Percentiles rank a stretch among this genome's conserved stretches.
phyloP scores from a whole-genome alignment of 2,888 invertebrate species.

The Scaptomyza flava region DNA sequence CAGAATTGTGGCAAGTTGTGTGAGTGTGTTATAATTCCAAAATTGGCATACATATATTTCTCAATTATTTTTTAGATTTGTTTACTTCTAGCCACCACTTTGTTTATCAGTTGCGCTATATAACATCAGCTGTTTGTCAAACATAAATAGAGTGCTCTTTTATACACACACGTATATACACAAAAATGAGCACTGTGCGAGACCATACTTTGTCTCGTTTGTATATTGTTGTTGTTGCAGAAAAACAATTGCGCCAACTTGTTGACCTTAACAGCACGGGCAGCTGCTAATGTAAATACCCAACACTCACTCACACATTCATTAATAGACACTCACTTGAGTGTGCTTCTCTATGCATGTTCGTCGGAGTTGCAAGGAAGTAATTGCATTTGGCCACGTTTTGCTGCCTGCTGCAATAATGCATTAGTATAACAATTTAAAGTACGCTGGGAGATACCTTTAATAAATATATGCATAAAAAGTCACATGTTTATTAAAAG shows the following conservation, averaged over 20 bases:
- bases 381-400: constrained; percentile 42
- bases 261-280: constrained; percentile 67
- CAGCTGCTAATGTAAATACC: constrained; percentile 44
- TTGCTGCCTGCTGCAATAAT: constrained; percentile 29
- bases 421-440: constrained; percentile 40
- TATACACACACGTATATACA: background rate
- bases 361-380: constrained; percentile 51
- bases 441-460: background rate
- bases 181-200: background rate
- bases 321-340: background rate
- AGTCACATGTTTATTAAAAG: constrained; percentile 73
- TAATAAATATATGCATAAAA: constrained; percentile 36
- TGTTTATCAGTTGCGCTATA: constrained; percentile 45
- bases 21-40: no score
- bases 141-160: constrained; percentile 37
- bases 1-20: background rate
- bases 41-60: no score
- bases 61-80: background rate
- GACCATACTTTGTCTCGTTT: background rate
- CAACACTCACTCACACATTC: background rate
- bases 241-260: constrained; percentile 45
- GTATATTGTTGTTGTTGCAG: constrained; percentile 30
- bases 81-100: background rate
- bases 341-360: background rate
- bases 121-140: constrained; percentile 45